phyloP scores from a whole-genome alignment of 2,797 vertebrate genomes.

The Hydrophis major region DNA sequence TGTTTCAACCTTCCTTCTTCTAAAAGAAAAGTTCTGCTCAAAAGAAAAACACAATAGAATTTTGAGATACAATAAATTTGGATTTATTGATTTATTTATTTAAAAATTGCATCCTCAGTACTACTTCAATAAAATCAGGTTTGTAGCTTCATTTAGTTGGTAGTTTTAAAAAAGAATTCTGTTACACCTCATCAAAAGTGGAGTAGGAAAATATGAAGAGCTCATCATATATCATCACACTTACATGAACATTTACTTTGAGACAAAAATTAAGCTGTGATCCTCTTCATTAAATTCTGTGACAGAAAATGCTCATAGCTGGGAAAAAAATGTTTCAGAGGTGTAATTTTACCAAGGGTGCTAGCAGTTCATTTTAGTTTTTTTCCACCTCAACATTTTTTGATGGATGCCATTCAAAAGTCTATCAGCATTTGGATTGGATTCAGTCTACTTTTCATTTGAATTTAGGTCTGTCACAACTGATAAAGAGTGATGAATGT shows the following conservation, averaged over 20 bases:
- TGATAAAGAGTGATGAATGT: constrained; percentile 82
- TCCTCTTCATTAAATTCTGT: constrained; percentile 1
- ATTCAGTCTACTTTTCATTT: constrained; percentile 72
- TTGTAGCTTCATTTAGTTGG: background rate
- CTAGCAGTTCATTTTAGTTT: constrained; percentile 63
- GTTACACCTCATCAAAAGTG: background rate
- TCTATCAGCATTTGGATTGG: constrained; percentile 57
- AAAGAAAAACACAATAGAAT: background rate
- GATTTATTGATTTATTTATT: too few species aligned
- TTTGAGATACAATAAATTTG: background rate
- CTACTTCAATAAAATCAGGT: background rate
- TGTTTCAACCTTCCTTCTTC: background rate
- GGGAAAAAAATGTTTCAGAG: constrained; percentile 10
- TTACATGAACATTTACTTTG: background rate
- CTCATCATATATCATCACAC: background rate
- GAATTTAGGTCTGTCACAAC: constrained; percentile 77
- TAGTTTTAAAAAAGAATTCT: background rate
- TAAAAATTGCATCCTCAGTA: background rate
- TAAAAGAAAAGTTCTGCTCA: background rate
- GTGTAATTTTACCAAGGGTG: constrained; percentile 17
- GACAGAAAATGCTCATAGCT: constrained; percentile 8
- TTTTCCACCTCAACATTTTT: constrained; percentile 59
- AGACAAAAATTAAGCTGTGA: background rate
- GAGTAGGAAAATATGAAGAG: background rate
- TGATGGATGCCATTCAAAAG: constrained; percentile 69